Percentiles rank a stretch among this genome's conserved stretches.
Conservation (phyloP, 2,888 invertebrate genomes). For the Apamea sordens region DNA sequence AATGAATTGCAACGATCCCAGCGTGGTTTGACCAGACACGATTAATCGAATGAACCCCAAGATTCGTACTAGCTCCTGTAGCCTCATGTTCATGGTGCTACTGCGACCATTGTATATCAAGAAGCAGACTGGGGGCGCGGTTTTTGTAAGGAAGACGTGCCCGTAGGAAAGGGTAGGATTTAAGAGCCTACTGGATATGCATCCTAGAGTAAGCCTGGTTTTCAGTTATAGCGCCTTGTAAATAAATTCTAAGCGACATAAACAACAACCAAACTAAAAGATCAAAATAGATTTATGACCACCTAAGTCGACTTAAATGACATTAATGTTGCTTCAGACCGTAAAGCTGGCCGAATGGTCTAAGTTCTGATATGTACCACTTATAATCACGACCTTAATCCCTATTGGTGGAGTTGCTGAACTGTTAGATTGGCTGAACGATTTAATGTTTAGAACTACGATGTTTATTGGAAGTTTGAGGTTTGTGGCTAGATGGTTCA, state of each 20-base stretch:
- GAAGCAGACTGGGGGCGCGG: too few relatives aligned
- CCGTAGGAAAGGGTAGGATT: too few relatives aligned
- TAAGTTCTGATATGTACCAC: slow-evolving; percentile 56
- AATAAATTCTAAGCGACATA: not conserved
- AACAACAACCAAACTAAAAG: not conserved
- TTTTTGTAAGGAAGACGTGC: too few relatives aligned
- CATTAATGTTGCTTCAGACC: slow-evolving; percentile 42
- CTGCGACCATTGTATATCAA: too few relatives aligned
- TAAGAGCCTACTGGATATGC: too few relatives aligned
- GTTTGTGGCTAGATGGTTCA: not conserved
- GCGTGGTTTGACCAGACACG: too few relatives aligned
- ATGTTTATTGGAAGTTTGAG: not conserved
- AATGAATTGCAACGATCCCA: too few relatives aligned
- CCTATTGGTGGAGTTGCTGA: slow-evolving; percentile 40
- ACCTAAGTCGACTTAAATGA: slow-evolving; percentile 14
- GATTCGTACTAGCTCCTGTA: too few relatives aligned
- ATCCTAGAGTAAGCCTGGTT: too few relatives aligned
- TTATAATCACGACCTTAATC: slow-evolving; percentile 45
- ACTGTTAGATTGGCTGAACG: slow-evolving; percentile 34
- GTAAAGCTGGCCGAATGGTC: slow-evolving; percentile 43
- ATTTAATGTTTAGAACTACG: slow-evolving; percentile 5
- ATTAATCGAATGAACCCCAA: too few relatives aligned
- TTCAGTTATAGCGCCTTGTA: not conserved
- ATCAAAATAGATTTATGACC: slow-evolving; percentile 21
- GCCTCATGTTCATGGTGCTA: too few relatives aligned